phyloP scores from a whole-genome alignment of 2,113 vertebrate genomes.

The Arothron firmamentum region DNA sequence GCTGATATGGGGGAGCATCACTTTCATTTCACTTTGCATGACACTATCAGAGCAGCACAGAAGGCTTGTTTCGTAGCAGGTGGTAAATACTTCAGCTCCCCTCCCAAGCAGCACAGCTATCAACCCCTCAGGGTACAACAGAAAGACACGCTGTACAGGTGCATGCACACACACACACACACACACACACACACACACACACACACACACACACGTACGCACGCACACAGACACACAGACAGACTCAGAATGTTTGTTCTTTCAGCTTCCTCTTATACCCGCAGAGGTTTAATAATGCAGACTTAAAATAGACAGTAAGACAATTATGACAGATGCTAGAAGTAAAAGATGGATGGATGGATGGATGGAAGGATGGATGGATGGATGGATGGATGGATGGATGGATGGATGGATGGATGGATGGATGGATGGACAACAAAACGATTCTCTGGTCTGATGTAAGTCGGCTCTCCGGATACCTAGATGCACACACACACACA shows the following conservation, averaged over 20 bases:
- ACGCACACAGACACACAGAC: conserved; percentile 12
- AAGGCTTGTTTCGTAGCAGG: conserved; percentile 67
- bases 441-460: too few species aligned
- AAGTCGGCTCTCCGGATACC: too few species aligned
- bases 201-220: conserved; percentile 14
- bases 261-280: conserved; percentile 16
- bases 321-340: too few species aligned
- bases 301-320: conserved; percentile 21
- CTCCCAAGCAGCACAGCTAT: conserved; percentile 56
- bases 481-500: too few species aligned
- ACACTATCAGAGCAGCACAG: conserved; percentile 61
- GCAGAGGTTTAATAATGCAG: conserved; percentile 28
- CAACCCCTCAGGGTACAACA: conserved; percentile 53
- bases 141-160: conserved; percentile 20
- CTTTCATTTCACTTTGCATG: conserved; percentile 49
- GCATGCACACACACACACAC: conserved; percentile 27
- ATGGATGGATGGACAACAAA: too few species aligned
- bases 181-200: conserved; percentile 6
- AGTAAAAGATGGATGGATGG: too few species aligned
- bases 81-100: conserved; percentile 62
- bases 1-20: conserved; percentile 41
- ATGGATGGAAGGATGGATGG: too few species aligned
- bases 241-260: conserved; percentile 28
- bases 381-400: too few species aligned
- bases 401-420: too few species aligned